Evolutionary conservation across 1,140 invertebrate species (phyloP), one percentile per base, ranked within the genome.

Genomic region (Micrasema minimum): DNA sequence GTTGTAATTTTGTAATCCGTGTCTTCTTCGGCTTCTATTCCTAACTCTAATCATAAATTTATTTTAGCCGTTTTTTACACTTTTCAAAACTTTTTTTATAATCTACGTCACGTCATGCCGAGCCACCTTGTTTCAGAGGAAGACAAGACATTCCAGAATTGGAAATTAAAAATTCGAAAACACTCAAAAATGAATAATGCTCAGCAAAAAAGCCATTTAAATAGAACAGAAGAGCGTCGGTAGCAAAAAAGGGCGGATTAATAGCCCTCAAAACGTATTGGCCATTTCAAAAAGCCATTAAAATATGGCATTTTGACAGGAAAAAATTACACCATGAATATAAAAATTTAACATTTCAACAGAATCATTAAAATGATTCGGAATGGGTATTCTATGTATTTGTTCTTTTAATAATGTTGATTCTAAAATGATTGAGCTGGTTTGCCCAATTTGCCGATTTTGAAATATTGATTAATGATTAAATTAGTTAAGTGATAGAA

Each of bases 161-260:
- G 64, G 55, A 72, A 68, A 61, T 67, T 46, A 57, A 74, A 74
- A 70, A 66, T 70, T 69, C 69, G 59, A 67, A 66, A 75, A 75
- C 66, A 65, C 66, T 59, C 31, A 69, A 71, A 69, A 75, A 66
- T 72, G 66, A 75, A 69, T 75, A 38, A 26, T 71, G 66, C 70
- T 59, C 55, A 48, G 65, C 69, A 59, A 75, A 75, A 74, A 74
- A 74, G 48, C 45, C 67, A 74, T 71, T 59, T 66, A 45, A 71
- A 69, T 68, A 73, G 66, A 66, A 55, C 16, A 22, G 45, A 65
- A 66, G 53, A 59, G 64, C 16, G 45, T 71, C 72, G 53, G 72
- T 75, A 75, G 72, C 72, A 69, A 75, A 75, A 74, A 75, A 75
- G 72, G 72, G 72, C 69, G 72, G 69, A 46, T 69, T 71, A 75